phyloP scores from a whole-genome alignment of 2,888 invertebrate species.

The Agrochola lychnidis region DNA sequence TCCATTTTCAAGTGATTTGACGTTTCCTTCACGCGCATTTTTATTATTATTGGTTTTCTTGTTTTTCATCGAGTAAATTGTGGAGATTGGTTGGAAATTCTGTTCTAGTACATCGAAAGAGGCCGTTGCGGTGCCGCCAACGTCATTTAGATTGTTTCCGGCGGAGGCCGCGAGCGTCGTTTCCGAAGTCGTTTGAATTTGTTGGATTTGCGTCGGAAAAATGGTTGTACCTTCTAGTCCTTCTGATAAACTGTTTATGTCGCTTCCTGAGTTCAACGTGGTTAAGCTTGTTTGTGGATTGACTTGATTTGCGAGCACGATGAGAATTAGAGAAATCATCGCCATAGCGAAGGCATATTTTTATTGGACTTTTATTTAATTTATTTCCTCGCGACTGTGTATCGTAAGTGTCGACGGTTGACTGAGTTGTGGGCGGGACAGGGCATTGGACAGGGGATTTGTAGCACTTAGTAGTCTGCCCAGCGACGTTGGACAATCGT shows the following conservation, averaged over 20 bases:
- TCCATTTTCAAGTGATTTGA: constrained; percentile 73
- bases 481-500: constrained; percentile 84
- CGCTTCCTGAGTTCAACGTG: constrained; percentile 67
- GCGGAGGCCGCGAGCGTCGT: constrained; percentile 77
- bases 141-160: constrained; percentile 88
- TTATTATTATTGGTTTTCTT: constrained; percentile 77
- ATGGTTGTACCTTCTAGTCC: constrained; percentile 61
- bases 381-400: constrained; percentile 64
- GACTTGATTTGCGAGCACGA: constrained; percentile 78
- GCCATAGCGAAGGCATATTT: constrained; percentile 76
- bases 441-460: constrained; percentile 83
- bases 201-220: constrained; percentile 82
- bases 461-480: constrained; percentile 90
- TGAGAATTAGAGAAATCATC: constrained; percentile 73
- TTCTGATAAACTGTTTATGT: constrained; percentile 76
- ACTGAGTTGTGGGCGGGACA: constrained; percentile 71
- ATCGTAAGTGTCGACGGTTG: constrained; percentile 75
- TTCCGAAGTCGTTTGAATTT: constrained; percentile 84
- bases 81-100: constrained; percentile 85
- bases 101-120: constrained; percentile 73
- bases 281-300: constrained; percentile 72
- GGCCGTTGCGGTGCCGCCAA: constrained; percentile 70
- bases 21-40: constrained; percentile 71
- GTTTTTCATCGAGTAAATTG: constrained; percentile 78
- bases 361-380: constrained; percentile 63